Evolutionary conservation across 2,113 vertebrate species (phyloP), one percentile per base, ranked within the genome.

Genomic region (Poicephalus gulielmi): DNA sequence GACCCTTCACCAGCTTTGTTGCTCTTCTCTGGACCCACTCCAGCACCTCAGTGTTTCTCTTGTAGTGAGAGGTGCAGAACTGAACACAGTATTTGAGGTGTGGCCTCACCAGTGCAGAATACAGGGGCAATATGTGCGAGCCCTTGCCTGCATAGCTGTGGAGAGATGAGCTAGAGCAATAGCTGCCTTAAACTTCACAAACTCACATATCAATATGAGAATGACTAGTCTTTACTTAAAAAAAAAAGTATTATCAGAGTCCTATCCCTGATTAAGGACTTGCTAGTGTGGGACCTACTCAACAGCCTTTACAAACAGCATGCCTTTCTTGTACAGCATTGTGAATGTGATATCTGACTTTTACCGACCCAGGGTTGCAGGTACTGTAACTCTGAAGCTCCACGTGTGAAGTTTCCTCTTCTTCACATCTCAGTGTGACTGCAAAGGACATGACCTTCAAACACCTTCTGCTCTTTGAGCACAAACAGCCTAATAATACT

Each of bases 371-470:
- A 8, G 10, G 6, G 25, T 4, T 27, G n/a, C 43, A 8, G 35
- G 27, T 8, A 24, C 47, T 4, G 33, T 17, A 35, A 12, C 28
- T 41, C 9, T 6, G 17, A 25, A n/a, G 41, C 35, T 22, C 10
- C 46, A 4, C 11, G 30, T 15, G 3, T 4, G 19, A 7, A 3
- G 5, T 2, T 13, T 19, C 24, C 41, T n/a, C 19, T 12, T 16
- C 67, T 6, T 49, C 47, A 1, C 2, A 1, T 5, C 31, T 11
- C 13, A 1, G 5, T 0, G 1, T 12, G 25, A 30, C 43, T 8
- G 28, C 11, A 0, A 22, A 33, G 33, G 81, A 10, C 3, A 2
- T 7, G 27, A 37, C 23, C 41, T 44, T 44, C 35, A 9, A 6
- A 7, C 16, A 2, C 23, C 18, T 41, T 22, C 17, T 12, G 7